A percentile compares a stretch with the other conserved stretches of the same genome.
phyloP scores from a whole-genome alignment of 1,140 invertebrate species.

The Pectinophora gossypiella region DNA sequence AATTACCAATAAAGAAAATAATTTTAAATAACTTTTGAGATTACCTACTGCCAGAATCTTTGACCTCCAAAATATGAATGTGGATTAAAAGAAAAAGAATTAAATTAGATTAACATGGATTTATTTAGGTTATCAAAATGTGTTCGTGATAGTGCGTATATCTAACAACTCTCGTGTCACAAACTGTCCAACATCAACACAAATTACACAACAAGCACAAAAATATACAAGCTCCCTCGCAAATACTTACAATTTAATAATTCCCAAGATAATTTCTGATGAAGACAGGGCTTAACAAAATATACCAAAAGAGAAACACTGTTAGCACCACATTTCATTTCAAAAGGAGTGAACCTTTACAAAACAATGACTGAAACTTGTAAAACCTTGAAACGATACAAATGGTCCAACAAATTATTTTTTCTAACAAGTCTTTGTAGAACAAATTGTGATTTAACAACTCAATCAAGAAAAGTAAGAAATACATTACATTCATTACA shows the following conservation, averaged over 20 bases:
- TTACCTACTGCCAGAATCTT: too few relatives aligned
- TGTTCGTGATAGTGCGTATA: slow-evolving; percentile 58
- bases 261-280: too few relatives aligned
- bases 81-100: slow-evolving; percentile 22
- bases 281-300: background rate
- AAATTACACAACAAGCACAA: slow-evolving; percentile 47
- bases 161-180: slow-evolving; percentile 60
- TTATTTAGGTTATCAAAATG: slow-evolving; percentile 68
- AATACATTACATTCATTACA: too few relatives aligned
- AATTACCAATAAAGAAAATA: too few relatives aligned
- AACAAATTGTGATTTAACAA: too few relatives aligned
- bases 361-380: too few relatives aligned
- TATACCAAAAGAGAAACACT: slow-evolving; percentile 6
- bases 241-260: background rate
- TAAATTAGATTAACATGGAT: slow-evolving; percentile 62
- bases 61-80: background rate
- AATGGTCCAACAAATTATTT: too few relatives aligned
- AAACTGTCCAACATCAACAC: slow-evolving; percentile 52
- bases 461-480: too few relatives aligned
- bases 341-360: too few relatives aligned
- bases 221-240: slow-evolving; percentile 16
- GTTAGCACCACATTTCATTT: slow-evolving; percentile 19
- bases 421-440: too few relatives aligned
- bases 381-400: too few relatives aligned
- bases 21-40: too few relatives aligned